These are phyloP conservation scores for Tetropium fuscum DNA, from an alignment of 2,888 invertebrate species.

Conservation along the genomic window DNA sequence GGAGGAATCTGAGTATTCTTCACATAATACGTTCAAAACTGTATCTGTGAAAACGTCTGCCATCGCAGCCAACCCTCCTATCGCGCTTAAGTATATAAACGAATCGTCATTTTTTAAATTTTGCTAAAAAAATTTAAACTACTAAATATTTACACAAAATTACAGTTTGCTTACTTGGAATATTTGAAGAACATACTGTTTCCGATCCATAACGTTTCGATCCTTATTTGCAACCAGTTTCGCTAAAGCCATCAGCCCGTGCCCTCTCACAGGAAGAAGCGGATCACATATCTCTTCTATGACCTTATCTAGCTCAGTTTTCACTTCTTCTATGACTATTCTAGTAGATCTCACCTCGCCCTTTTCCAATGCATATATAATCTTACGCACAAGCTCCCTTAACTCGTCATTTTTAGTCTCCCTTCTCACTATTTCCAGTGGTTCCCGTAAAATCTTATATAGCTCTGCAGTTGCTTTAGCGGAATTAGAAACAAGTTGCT, in stretches of 20 bases:
- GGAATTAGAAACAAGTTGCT: constrained; percentile 60
- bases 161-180: constrained; percentile 72
- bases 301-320: constrained; percentile 72
- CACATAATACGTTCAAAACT: constrained; percentile 75
- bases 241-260: constrained; percentile 80
- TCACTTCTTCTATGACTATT: constrained; percentile 42
- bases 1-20: constrained; percentile 70
- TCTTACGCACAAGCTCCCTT: constrained; percentile 48
- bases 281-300: constrained; percentile 77
- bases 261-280: constrained; percentile 83
- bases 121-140: constrained; percentile 68
- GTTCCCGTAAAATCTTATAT: constrained; percentile 58
- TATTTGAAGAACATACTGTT: constrained; percentile 76
- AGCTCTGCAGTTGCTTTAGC: constrained; percentile 50
- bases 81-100: constrained; percentile 83
- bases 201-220: constrained; percentile 73
- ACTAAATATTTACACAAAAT: constrained; percentile 1
- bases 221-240: constrained; percentile 79
- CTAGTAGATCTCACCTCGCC: constrained; percentile 15
- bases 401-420: constrained; percentile 55
- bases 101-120: constrained; percentile 83
- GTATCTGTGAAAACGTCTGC: constrained; percentile 75
- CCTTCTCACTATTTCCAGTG: constrained; percentile 47
- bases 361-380: constrained; percentile 39
- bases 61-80: constrained; percentile 80